Percentiles rank a stretch among this genome's conserved stretches.
Evolutionary conservation across 2,113 vertebrate species (phyloP).

Genomic region (Sinosuthora webbiana): DNA sequence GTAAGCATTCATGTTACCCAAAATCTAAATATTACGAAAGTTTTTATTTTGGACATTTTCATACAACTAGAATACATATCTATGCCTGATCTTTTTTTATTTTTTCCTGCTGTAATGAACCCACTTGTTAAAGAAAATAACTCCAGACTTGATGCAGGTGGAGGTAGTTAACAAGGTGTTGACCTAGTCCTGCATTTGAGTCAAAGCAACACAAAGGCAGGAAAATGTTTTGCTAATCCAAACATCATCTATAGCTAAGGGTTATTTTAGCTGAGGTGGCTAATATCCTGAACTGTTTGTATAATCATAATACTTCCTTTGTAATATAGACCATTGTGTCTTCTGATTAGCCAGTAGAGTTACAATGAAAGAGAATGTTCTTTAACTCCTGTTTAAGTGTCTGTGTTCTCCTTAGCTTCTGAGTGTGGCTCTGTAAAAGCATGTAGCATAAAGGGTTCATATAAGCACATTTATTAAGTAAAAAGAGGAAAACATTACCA

Average conservation of each 20-base stretch:
- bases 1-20: not conserved
- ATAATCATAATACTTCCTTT: conserved; percentile 43
- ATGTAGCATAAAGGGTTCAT: not conserved
- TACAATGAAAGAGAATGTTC: not conserved
- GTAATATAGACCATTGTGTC: not conserved
- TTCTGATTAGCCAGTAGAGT: not conserved
- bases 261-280: conserved; percentile 48
- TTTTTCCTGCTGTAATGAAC: not conserved
- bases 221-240: conserved; percentile 64
- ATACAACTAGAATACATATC: not conserved
- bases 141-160: conserved; percentile 12
- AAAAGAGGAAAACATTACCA: not conserved
- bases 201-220: conserved; percentile 66
- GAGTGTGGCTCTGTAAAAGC: not conserved
- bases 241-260: conserved; percentile 49
- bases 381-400: not conserved
- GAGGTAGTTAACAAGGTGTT: conserved; percentile 51
- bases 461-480: not conserved
- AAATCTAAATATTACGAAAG: not conserved
- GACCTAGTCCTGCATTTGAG: conserved; percentile 68
- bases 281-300: conserved; percentile 43
- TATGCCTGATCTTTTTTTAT: not conserved
- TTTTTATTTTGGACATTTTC: not conserved
- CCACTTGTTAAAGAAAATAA: conserved; percentile 4
- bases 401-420: not conserved